Percentiles rank a stretch among this genome's conserved stretches.
Evolutionary conservation across 1,140 invertebrate genomes (phyloP).

Genomic region (Danaus plexippus): DNA sequence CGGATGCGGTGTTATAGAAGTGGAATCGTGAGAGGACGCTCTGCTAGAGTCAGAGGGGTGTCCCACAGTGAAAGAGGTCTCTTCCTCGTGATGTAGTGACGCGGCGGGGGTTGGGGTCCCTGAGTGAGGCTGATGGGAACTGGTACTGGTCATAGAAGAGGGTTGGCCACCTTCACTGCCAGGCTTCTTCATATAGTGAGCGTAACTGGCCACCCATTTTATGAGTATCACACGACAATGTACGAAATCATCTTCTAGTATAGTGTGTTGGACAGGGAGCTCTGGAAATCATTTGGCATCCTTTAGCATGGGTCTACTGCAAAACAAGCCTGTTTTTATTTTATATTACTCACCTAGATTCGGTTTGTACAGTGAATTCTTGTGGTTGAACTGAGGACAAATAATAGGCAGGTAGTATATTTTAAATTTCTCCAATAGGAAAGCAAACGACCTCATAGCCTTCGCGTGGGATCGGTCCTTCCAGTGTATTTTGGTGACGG

Average conservation of each 20-base stretch:
- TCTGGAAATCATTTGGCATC: slow-evolving; percentile 48
- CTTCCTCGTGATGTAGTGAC: slow-evolving; percentile 61
- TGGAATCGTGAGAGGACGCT: slow-evolving; percentile 58
- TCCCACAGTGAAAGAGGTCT: slow-evolving; percentile 68
- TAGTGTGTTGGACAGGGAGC: slow-evolving; percentile 72
- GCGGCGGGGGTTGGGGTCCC: slow-evolving; percentile 50
- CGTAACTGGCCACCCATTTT: slow-evolving; percentile 90
- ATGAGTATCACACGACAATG: slow-evolving; percentile 88
- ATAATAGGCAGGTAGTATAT: slow-evolving; percentile 91
- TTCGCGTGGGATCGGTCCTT: slow-evolving; percentile 85
- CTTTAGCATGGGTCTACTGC: background rate
- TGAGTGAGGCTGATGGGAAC: slow-evolving; percentile 50
- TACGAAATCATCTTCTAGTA: slow-evolving; percentile 77
- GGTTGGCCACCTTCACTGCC: slow-evolving; percentile 68
- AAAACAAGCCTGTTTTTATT: background rate
- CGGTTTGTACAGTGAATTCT: slow-evolving; percentile 90
- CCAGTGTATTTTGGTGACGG: slow-evolving; percentile 93
- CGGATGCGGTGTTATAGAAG: slow-evolving; percentile 60
- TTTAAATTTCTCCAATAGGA: slow-evolving; percentile 94
- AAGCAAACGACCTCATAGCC: slow-evolving; percentile 87
- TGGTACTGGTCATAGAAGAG: slow-evolving; percentile 61
- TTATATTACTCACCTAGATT: slow-evolving; percentile 77
- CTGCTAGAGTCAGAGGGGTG: slow-evolving; percentile 60
- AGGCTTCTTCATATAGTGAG: slow-evolving; percentile 78
- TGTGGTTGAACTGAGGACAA: slow-evolving; percentile 89